Evolutionary conservation across 1,140 invertebrate species (phyloP).

Genomic region (Tetramorium alpestre): DNA sequence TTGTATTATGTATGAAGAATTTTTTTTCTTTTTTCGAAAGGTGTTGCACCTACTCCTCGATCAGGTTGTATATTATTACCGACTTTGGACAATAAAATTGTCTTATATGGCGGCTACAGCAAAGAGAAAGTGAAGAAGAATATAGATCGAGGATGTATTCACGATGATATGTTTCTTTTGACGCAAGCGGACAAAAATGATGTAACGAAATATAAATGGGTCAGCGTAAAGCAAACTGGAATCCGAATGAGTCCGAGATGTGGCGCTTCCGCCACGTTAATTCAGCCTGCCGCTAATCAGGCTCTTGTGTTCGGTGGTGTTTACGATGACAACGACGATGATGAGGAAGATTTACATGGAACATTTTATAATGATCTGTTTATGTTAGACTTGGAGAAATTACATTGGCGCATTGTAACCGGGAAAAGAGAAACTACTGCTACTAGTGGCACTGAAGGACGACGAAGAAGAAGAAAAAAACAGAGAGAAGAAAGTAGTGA

Average conservation of each 20-base stretch:
- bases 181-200: constrained; percentile 88
- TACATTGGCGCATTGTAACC: constrained; percentile 89
- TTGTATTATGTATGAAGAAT: constrained; percentile 10
- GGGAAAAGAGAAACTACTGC: constrained; percentile 84
- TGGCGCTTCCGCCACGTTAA: constrained; percentile 87
- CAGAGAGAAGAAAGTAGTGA: constrained; percentile 77
- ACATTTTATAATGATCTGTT: constrained; percentile 94
- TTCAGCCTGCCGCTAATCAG: constrained; percentile 84
- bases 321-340: constrained; percentile 88
- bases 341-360: constrained; percentile 93
- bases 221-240: constrained; percentile 89
- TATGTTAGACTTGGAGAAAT: constrained; percentile 91
- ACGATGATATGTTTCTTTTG: constrained; percentile 94
- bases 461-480: constrained; percentile 82
- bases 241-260: constrained; percentile 89
- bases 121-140: constrained; percentile 93
- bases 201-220: constrained; percentile 92
- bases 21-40: constrained; percentile 70
- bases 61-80: constrained; percentile 89
- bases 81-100: constrained; percentile 85
- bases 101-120: constrained; percentile 96
- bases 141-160: constrained; percentile 92
- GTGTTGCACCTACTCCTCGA: constrained; percentile 88
- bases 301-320: constrained; percentile 93
- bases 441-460: constrained; percentile 8